Percentiles rank a stretch among this genome's conserved stretches.
These are phyloP conservation scores for Alentia gelatinosa DNA, from an alignment of 2,888 invertebrate species.

Conservation along the genomic window DNA sequence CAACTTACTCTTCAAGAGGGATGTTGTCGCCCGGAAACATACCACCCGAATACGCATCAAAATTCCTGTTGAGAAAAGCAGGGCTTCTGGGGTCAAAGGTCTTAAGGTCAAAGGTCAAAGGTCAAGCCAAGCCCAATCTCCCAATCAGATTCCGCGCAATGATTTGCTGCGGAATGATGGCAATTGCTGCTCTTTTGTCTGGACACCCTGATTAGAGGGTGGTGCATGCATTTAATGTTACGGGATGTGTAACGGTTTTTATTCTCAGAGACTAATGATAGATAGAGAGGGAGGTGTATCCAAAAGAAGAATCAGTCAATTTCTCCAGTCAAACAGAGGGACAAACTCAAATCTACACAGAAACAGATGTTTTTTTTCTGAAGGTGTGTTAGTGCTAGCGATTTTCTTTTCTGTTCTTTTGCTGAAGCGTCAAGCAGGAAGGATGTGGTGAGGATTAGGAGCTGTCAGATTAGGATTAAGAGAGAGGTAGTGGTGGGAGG, in stretches of 20 bases:
- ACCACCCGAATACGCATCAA: slow-evolving; percentile 62
- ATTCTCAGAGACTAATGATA: not conserved
- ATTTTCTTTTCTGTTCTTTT: too few species aligned
- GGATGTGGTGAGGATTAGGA: not conserved
- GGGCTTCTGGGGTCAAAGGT: slow-evolving; percentile 51
- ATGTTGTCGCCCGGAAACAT: slow-evolving; percentile 65
- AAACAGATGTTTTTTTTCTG: too few species aligned
- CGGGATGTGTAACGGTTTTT: not conserved
- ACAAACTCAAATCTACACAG: not conserved
- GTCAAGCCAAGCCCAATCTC: slow-evolving; percentile 28
- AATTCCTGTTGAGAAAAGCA: slow-evolving; percentile 60
- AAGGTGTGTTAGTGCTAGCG: too few species aligned
- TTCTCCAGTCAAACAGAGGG: not conserved
- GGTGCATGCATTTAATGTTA: not conserved
- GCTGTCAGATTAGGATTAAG: not conserved
- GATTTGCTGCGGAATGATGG: not conserved
- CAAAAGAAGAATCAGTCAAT: not conserved
- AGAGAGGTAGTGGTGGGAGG: not conserved
- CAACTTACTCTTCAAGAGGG: slow-evolving; percentile 66
- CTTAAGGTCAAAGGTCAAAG: slow-evolving; percentile 41
- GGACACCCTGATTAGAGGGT: not conserved
- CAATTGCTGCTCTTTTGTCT: not conserved
- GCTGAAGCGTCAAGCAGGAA: too few species aligned
- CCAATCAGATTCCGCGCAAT: not conserved
- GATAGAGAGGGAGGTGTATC: not conserved